Evolutionary conservation across 2,888 invertebrate genomes (phyloP).

Genomic region (Operophtera brumata): DNA sequence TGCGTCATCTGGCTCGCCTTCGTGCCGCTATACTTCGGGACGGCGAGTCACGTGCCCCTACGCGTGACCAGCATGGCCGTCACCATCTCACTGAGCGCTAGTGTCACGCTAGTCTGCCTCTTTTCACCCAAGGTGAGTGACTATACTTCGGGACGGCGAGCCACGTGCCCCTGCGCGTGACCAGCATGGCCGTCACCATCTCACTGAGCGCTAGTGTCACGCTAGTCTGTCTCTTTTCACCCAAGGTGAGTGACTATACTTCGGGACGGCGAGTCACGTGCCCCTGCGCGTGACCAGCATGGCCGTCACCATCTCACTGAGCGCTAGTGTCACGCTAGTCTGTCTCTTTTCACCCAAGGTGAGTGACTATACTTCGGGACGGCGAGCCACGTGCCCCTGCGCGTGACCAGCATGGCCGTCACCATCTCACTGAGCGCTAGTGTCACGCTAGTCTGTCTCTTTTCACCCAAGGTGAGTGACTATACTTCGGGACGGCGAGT

Average conservation of each 20-base stretch:
- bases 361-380: constrained; percentile 95
- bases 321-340: constrained; percentile 95
- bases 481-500: constrained; percentile 97
- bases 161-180: constrained; percentile 94
- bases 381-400: constrained; percentile 93
- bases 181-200: constrained; percentile 97
- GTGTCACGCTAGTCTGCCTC: constrained; percentile 95
- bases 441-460: constrained; percentile 95
- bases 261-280: constrained; percentile 96
- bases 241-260: constrained; percentile 95
- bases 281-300: constrained; percentile 95
- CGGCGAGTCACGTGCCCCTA: constrained; percentile 94
- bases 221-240: constrained; percentile 94
- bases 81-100: constrained; percentile 95
- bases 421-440: constrained; percentile 97
- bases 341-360: constrained; percentile 97
- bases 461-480: constrained; percentile 93
- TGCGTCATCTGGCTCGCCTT: constrained; percentile 99
- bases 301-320: constrained; percentile 96
- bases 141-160: constrained; percentile 97
- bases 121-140: constrained; percentile 94
- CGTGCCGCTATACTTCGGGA: constrained; percentile 98
- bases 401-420: constrained; percentile 97
- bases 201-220: constrained; percentile 96
- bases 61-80: constrained; percentile 97